A percentile compares a stretch with the other conserved stretches of the same genome.
Evolutionary conservation across 2,113 vertebrate species (phyloP).

Genomic region (Peucedramus taeniatus): DNA sequence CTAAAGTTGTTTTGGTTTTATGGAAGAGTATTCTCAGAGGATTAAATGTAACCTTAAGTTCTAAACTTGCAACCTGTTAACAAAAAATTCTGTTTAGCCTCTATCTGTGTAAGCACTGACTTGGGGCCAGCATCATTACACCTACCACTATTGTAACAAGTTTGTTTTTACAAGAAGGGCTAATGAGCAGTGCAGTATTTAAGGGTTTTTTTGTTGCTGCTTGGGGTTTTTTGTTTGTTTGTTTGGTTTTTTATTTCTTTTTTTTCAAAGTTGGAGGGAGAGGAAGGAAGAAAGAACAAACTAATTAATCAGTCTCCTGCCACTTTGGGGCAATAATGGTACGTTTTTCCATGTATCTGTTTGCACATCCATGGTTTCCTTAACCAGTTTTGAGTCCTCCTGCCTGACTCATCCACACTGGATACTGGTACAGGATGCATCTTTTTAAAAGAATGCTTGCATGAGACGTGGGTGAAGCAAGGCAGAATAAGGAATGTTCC

Average conservation of each 20-base stretch:
- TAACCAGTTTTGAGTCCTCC: not conserved
- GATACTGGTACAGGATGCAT: not conserved
- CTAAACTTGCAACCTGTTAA: not conserved
- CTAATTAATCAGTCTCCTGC: not conserved
- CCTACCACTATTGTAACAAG: not conserved
- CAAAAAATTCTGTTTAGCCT: not conserved
- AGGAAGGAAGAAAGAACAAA: not conserved
- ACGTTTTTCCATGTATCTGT: not conserved
- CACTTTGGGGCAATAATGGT: not conserved
- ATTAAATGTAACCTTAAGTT: not conserved
- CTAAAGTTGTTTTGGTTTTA: not conserved
- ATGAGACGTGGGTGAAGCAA: not conserved
- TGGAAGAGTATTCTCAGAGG: not conserved
- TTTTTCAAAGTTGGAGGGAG: not conserved
- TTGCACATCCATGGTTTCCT: not conserved
- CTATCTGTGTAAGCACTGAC: not conserved
- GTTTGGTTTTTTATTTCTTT: not conserved
- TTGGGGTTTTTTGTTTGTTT: not conserved
- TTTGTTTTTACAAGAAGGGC: not conserved
- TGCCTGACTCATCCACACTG: slow-evolving; percentile 26
- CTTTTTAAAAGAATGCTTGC: not conserved
- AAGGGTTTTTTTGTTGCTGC: not conserved
- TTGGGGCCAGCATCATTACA: not conserved
- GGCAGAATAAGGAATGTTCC: not conserved
- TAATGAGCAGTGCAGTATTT: not conserved